Base-by-base conservation (phyloP, 2,888 invertebrate species). In the Charanyca ferruginea region DNA sequence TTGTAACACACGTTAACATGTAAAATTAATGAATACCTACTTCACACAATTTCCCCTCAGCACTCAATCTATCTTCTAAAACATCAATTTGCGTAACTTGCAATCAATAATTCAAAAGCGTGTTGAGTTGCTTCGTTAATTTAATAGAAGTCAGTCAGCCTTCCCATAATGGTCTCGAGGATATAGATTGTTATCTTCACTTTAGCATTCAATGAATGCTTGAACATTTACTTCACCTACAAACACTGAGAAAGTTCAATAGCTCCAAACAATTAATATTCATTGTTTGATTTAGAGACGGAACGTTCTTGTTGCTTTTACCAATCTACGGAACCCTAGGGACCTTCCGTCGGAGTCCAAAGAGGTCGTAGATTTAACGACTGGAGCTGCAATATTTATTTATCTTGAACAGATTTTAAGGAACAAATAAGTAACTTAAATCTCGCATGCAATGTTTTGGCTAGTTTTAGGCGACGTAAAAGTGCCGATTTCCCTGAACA, bases 131-230 rank as follows among this genome's bases (percentile, higher is more conserved):
- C 73, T 75, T 79, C 57, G 69, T 73, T 69, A 74, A 78, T 67
- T 77, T 75, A 79, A 77, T 79, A 79, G 42, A 79, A 75, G 73
- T 66, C 68, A 76, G 78, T 32, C 76, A 71, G 51, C 61, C 79
- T 75, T 68, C 52, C 79, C 67, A 49, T 75, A 63, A 58, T 73
- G 58, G 79, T 57, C 58, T 65, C 18, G 62, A 61, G 69, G 73
- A 77, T 75, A 72, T 67, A 62, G 79, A 83, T 90, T 81, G 83
- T 81, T 79, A 90, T 90, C 87, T 83, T 81, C 72, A 81, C 72
- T 88, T 90, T 87, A 86, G 81, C 85, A 90, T 90, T 88, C 88
- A 87, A 74, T 65, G 82, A 83, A 83, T 79, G 81, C 78, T 74
- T 80, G 79, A 84, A 80, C 79, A 84, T 85, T 77, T 72, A 75